Evolutionary conservation across 2,888 invertebrate genomes (phyloP), one percentile per base, ranked within the genome.

Genomic region (Hydriomena furcata): DNA sequence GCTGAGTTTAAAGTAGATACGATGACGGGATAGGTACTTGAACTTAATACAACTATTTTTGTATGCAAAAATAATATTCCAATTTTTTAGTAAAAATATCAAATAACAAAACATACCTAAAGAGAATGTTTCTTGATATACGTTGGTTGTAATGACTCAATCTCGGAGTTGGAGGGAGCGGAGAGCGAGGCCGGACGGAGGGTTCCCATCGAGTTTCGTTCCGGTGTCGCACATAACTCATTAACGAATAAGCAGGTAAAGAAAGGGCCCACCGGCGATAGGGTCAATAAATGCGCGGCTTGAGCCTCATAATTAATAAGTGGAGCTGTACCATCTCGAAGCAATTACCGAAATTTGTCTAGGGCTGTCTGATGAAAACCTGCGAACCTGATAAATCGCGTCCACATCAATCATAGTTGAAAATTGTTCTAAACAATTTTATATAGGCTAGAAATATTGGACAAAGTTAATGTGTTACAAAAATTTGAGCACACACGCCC

Each of bases 281-380:
- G 79, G 85, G 83, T 83, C 84, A 82, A 84, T 87, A 86, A 86
- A 84, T 83, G 80, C 80, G 81, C 81, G 78, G 76, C 73, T 79
- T 72, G 70, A 73, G 66, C 65, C 71, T 82, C 79, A 76, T 85
- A 85, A 84, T 84, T 84, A 86, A 86, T 86, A 86, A 81, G 75
- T 74, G 63, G 66, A 59, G 72, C 69, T 81, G 83, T 84, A 81
- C 55, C 60, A 79, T 84, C 83, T 74, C 61, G 51, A 60, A 73
- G 76, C 77, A 82, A 82, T 83, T 83, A 84, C 79, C 77, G 71
- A 81, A 80, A 80, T 76, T 78, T 73, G 73, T 67, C 67, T 66
- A 65, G 66, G 66, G 71, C 61, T 73, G 71, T 71, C 74, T 69
- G 65, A 20, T 31, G 5, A 31, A 27, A 13, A 32, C 21, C 17